Evolutionary conservation across 30 jellyfish, hydroid and myxozoan species (phyloP), one percentile per base, ranked within the genome.

Genomic region (Nemopilema nomurai): DNA sequence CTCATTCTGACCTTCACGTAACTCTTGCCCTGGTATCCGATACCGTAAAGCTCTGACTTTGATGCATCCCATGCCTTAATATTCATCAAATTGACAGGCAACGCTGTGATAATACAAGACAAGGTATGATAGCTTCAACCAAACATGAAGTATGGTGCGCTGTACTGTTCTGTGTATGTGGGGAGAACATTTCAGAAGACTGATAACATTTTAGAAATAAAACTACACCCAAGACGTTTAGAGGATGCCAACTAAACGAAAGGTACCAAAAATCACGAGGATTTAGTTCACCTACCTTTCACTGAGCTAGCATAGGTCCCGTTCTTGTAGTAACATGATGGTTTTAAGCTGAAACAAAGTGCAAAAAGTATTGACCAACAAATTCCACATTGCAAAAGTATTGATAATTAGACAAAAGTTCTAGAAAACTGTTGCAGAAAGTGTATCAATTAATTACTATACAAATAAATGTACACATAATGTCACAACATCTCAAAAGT

Each of bases 21-120:
- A 49, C 71, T 17, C 33, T 16, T 32, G 31, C 83, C 83, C 1
- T 32, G 51, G 69, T 25, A 32, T 4, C 51, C 49, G 23, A 73
- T 73, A 19, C 83, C 83, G 23, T 73, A 73, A 7, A 73, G 32
- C 28, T 73, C 70, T 18, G 22, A 30, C 19, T 9, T 18, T 13
- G 41, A 28, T 18, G 83, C 70, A 20, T 73, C 83, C 50, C 13
- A 73, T 23, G 71, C 83, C 49, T 73, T 73, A n/a, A 73, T 41
- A 3, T 73, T 18, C 27, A 33, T 69, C 83, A 73, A 30, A 1
- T 30, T 51, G 13, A 73, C 69, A 18, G 83, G 83, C 25, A 73
- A 66, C 24, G 83, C 83, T 73, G 68, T 30, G n/a, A 32, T 4
- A 63, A 63, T 1, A 18, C 72, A n/a, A 63, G 8, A n/a, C n/a